A percentile compares a stretch with the other conserved stretches of the same genome.
These are phyloP conservation scores for Sebastes elongatus DNA, from an alignment of 2,797 vertebrate species.

Conservation along the genomic window DNA sequence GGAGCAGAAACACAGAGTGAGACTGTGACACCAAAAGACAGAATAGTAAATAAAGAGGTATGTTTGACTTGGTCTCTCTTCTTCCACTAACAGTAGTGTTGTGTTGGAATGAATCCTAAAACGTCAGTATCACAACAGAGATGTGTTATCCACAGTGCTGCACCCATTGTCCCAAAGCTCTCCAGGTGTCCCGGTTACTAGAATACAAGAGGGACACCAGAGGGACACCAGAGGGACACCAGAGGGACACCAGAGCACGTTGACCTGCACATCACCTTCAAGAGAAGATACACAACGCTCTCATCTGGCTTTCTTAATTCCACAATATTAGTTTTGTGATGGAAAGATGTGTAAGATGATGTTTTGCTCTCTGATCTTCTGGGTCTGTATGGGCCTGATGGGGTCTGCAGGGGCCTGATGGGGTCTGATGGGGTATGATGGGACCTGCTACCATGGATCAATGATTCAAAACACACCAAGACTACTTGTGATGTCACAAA, in stretches of 20 bases:
- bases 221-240: no score
- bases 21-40: background rate
- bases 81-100: background rate
- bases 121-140: slow-evolving; percentile 5
- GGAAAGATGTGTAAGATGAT: background rate
- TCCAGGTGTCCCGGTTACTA: background rate
- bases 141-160: background rate
- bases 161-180: background rate
- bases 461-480: background rate
- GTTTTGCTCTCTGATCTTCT: background rate
- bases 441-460: slow-evolving; percentile 26
- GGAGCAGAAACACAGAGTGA: background rate
- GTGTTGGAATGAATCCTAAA: background rate
- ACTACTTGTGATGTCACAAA: background rate
- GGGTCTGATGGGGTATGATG: no score
- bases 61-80: background rate
- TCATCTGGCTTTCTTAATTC: background rate
- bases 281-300: background rate
- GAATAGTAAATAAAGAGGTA: background rate
- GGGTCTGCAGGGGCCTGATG: no score
- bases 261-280: background rate
- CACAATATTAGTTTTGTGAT: background rate
- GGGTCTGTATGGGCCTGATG: no score
- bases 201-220: background rate
- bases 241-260: background rate